phyloP scores from a whole-genome alignment of 1,140 invertebrate genomes.

The Ooceraea biroi region DNA sequence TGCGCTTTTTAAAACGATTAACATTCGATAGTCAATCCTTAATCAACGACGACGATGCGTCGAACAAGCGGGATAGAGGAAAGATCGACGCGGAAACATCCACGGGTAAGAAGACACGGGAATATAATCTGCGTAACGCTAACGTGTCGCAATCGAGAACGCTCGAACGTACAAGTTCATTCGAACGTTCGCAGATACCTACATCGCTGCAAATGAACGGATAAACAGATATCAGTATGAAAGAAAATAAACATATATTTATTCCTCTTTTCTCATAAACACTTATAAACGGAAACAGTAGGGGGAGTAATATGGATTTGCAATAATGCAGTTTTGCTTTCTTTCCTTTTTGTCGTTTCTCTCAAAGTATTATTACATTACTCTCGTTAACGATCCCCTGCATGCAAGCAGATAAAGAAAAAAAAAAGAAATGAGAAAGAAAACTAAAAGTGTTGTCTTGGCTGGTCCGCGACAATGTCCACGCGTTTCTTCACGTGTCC shows the following conservation, averaged over 20 bases:
- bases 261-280: conserved; percentile 47
- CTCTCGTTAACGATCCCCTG: conserved; percentile 28
- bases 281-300: conserved; percentile 48
- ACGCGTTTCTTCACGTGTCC: background rate
- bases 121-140: background rate
- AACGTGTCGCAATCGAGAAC: background rate
- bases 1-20: background rate
- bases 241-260: conserved; percentile 62
- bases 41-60: background rate
- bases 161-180: no score
- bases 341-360: conserved; percentile 30
- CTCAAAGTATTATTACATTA: conserved; percentile 32
- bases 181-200: background rate
- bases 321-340: background rate
- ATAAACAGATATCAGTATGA: conserved; percentile 21
- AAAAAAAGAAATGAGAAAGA: no score
- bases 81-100: background rate
- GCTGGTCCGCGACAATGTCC: conserved; percentile 11
- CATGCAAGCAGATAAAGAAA: background rate
- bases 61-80: background rate
- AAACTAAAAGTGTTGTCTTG: background rate
- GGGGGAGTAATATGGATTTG: background rate
- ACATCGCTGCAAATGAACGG: conserved; percentile 21
- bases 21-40: conserved; percentile 3
- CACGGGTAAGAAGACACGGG: background rate